Evolutionary conservation across 2,888 invertebrate species (phyloP), one percentile per base, ranked within the genome.

Genomic region (Glaucopsyche alexis): DNA sequence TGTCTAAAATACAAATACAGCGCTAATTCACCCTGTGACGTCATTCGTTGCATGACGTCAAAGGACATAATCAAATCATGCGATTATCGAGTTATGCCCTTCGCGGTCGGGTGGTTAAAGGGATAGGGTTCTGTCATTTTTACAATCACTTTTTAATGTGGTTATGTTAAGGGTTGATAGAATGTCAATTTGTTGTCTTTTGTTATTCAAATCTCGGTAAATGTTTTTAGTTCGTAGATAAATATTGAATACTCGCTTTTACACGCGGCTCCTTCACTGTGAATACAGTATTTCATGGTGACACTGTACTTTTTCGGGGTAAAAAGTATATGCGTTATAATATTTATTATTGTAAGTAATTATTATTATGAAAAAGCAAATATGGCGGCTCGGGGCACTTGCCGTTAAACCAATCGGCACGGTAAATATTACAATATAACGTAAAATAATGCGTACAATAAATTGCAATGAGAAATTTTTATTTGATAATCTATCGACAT

Each of bases 31-130:
- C 76, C 77, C 74, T 52, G 72, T 75, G 74, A 74, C 73, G 77
- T 75, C 69, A 78, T 79, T 76, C 74, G 73, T 38, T 64, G 76
- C 74, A 79, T 85, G 85, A 86, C 85, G 83, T 88, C 87, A 88
- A 83, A 87, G 84, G 80, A 80, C 79, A 74, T 82, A 88, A 88
- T 87, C 81, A 79, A 85, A 87, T 90, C 83, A 86, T 83, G 80
- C 83, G 81, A 69, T 89, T 85, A 90, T 89, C 83, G 81, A 87
- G 87, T 91, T 88, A 90, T 84, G 81, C 84, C 82, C 81, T 85
- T 87, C 84, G 87, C 80, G 84, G 85, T 79, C 75, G 71, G 65
- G 64, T 69, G 60, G 67, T 74, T 49, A 71, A 69, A 73, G 75
- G 72, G 73, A 73, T 72, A 74, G 72, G 74, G 60, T 42, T 65